Percentiles rank a stretch among this genome's conserved stretches.
Evolutionary conservation across 2,888 invertebrate species (phyloP).

Genomic region (Archips xylosteana): DNA sequence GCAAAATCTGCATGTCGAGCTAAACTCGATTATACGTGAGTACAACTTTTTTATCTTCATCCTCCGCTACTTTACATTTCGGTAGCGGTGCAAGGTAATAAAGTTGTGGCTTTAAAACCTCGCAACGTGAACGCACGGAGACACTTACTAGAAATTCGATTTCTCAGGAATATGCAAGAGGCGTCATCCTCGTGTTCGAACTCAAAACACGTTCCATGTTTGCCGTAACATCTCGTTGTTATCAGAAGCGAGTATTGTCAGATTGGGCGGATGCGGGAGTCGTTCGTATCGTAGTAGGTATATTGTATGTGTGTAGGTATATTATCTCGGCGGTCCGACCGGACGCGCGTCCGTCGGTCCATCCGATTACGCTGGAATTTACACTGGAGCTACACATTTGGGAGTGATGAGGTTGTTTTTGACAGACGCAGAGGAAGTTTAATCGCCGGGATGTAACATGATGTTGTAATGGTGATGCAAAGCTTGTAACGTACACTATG

Average conservation of each 20-base stretch:
- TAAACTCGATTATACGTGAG: too few species aligned
- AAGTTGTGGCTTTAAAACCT: too few species aligned
- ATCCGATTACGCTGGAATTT: conserved; percentile 73
- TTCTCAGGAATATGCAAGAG: background rate
- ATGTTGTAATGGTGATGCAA: background rate
- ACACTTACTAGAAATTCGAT: background rate
- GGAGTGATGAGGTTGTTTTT: conserved; percentile 14
- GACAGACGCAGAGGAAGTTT: conserved; percentile 6
- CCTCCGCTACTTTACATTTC: too few species aligned
- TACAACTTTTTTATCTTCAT: too few species aligned
- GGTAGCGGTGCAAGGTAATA: too few species aligned
- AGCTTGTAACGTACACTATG: background rate
- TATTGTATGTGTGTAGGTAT: conserved; percentile 48
- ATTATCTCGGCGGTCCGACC: conserved; percentile 53
- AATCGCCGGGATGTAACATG: conserved; percentile 5
- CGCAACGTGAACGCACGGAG: too few species aligned
- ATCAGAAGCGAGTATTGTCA: conserved; percentile 41
- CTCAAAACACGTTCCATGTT: conserved; percentile 12
- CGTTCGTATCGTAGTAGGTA: conserved; percentile 16
- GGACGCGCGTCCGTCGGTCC: conserved; percentile 51
- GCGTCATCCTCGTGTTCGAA: conserved; percentile 1
- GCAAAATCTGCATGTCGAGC: too few species aligned
- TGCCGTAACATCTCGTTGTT: conserved; percentile 25
- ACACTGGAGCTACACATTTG: conserved; percentile 44
- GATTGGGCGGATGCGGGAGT: conserved; percentile 55